Conservation (phyloP, 2,888 invertebrate species). For the Oxyteleia sp. region DNA sequence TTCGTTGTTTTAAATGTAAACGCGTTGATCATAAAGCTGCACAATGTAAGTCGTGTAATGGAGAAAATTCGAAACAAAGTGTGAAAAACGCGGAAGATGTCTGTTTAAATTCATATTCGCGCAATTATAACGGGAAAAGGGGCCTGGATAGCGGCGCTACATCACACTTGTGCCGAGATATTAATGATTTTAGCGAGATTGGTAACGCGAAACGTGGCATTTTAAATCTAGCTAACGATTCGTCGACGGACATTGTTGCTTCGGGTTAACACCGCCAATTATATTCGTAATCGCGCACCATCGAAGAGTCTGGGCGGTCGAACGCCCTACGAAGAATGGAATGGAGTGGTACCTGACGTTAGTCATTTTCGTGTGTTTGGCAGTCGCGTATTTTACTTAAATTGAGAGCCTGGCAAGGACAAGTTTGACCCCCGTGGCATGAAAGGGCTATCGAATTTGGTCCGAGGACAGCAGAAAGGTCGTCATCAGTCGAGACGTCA, state of each 20-base stretch:
- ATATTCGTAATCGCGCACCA: no score
- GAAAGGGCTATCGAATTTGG: no score
- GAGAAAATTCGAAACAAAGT: background rate
- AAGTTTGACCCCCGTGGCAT: no score
- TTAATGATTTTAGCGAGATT: background rate
- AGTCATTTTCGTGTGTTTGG: no score
- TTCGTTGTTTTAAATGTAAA: background rate
- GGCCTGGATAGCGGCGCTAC: background rate
- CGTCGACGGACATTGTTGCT: background rate
- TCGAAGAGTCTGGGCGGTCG: no score
- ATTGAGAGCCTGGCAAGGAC: no score
- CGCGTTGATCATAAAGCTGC: background rate
- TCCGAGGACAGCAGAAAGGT: no score
- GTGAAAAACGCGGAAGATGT: background rate
- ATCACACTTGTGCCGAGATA: background rate
- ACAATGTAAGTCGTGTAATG: background rate
- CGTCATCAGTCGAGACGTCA: no score
- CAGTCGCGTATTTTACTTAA: no score
- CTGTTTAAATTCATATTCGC: background rate
- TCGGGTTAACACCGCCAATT: no score
- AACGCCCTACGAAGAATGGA: no score
- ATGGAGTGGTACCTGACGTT: no score
- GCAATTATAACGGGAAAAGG: background rate
- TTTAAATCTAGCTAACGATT: background rate
- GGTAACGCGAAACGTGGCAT: background rate